Conservation (phyloP, 92 coral and sea anemone species). For the Parazoanthus darwini region DNA sequence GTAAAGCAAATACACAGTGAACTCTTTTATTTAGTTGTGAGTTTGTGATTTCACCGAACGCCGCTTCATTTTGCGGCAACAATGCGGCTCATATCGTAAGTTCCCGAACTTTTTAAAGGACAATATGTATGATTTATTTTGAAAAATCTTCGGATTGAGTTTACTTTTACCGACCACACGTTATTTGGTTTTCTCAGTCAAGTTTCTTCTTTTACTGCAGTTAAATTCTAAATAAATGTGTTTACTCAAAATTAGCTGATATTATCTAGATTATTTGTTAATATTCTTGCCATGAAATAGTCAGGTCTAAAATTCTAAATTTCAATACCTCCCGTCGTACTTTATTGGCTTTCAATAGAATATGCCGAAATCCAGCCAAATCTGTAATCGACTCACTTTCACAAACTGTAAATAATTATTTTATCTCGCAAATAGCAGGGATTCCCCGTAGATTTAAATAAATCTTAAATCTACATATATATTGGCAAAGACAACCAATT, state of each 20-base stretch:
- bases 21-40: neutral
- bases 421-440: neutral
- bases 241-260: conserved; percentile 36
- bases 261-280: conserved; percentile 29
- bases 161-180: conserved; percentile 10
- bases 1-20: neutral
- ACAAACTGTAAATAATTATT: conserved; percentile 19
- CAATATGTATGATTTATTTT: neutral
- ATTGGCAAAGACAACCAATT: conserved; percentile 24
- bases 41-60: neutral
- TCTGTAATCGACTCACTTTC: neutral
- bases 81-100: conserved; percentile 2
- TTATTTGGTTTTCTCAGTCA: neutral
- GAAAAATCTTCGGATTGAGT: neutral
- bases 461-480: conserved; percentile 23
- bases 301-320: conserved; percentile 7
- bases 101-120: neutral
- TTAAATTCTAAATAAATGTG: conserved; percentile 5
- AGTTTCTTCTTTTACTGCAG: neutral
- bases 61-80: conserved; percentile 23
- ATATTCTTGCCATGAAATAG: conserved; percentile 1
- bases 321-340: conserved; percentile 12
- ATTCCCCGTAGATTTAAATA: neutral
- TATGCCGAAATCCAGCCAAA: conserved; percentile 12
- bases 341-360: neutral